A percentile compares a stretch with the other conserved stretches of the same genome.
phyloP scores from a whole-genome alignment of 2,113 vertebrate species.

The Eptesicus fuscus region DNA sequence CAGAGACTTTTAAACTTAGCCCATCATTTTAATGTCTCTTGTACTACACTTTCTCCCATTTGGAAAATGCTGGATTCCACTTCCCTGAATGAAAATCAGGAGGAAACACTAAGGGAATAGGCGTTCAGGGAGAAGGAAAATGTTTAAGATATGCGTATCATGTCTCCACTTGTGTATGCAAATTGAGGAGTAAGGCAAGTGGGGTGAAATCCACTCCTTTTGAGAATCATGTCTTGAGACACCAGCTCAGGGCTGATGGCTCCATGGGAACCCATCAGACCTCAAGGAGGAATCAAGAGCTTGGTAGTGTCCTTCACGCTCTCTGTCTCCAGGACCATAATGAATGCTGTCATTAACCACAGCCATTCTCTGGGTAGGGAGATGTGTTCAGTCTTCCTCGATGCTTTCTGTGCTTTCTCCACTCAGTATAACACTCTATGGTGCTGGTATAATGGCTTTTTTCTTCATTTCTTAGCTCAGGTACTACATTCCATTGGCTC shows the following conservation, averaged over 20 bases:
- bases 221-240: not conserved
- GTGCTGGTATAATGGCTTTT: not conserved
- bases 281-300: not conserved
- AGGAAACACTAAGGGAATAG: not conserved
- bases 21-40: not conserved
- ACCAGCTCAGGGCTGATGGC: not conserved
- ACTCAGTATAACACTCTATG: accelerated
- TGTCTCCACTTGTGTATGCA: not conserved
- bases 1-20: not conserved
- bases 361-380: not conserved
- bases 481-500: not conserved
- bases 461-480: not conserved
- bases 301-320: not conserved
- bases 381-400: not conserved
- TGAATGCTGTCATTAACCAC: not conserved
- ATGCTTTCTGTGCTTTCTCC: not conserved
- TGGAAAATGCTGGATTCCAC: not conserved
- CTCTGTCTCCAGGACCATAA: not conserved
- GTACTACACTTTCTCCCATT: not conserved
- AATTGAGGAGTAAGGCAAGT: not conserved
- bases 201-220: not conserved
- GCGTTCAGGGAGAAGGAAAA: not conserved
- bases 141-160: not conserved
- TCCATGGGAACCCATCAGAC: not conserved
- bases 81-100: not conserved